Conservation (phyloP, 2,113 vertebrate species). For the Laticauda laticaudata region DNA sequence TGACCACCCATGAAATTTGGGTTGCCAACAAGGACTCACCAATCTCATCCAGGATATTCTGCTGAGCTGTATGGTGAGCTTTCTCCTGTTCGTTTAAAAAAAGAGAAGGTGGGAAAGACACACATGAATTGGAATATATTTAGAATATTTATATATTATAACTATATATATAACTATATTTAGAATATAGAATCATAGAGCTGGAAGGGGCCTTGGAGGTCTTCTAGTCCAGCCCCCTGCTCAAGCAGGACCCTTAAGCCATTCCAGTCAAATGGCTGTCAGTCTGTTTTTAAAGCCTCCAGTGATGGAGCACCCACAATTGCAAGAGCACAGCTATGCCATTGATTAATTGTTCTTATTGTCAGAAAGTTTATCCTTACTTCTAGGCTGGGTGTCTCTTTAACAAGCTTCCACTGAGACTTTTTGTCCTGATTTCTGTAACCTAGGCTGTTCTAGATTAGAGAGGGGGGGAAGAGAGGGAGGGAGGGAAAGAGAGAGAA, state of each 20-base stretch:
- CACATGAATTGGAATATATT: not conserved
- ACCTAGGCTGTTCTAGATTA: not conserved
- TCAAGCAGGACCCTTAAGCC: not conserved
- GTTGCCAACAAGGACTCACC: constrained; percentile 43
- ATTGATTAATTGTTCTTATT: not conserved
- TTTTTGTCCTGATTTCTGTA: not conserved
- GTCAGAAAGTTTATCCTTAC: not conserved
- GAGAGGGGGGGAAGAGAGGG: too few species aligned
- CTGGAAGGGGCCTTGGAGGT: not conserved
- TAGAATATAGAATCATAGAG: not conserved
- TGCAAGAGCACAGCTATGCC: not conserved
- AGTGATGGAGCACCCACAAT: not conserved
- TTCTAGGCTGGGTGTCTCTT: not conserved
- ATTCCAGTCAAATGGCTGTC: not conserved
- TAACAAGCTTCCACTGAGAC: not conserved
- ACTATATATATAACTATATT: not conserved
- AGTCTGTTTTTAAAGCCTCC: not conserved
- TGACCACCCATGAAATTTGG: not conserved
- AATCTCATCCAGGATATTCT: constrained; percentile 57
- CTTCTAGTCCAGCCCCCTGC: not conserved
- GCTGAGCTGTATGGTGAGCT: constrained; percentile 44
- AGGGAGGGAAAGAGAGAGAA: too few species aligned
- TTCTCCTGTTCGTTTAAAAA: constrained; percentile 49
- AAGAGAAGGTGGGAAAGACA: constrained; percentile 14
- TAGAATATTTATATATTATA: not conserved